A percentile compares a stretch with the other conserved stretches of the same genome.
phyloP scores from a whole-genome alignment of 2,888 invertebrate species.

The Saturnia japonica region DNA sequence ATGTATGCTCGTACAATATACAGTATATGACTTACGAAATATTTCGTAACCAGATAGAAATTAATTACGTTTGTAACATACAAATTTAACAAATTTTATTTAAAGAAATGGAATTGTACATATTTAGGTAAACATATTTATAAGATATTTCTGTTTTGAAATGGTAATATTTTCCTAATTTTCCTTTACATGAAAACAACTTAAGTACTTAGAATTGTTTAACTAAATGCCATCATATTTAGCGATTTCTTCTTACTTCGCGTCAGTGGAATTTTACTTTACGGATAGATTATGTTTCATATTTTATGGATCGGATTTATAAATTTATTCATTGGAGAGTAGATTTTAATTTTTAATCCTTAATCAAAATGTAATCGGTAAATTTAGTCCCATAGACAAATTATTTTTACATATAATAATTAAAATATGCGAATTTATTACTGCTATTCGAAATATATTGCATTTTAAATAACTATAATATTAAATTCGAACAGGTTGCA shows the following conservation, averaged over 20 bases:
- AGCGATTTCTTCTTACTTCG: not conserved
- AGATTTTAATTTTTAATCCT: too few relatives aligned
- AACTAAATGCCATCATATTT: not conserved
- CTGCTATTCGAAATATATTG: not conserved
- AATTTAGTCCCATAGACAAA: not conserved
- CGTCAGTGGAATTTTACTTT: too few relatives aligned
- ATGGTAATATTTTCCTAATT: not conserved
- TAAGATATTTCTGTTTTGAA: not conserved
- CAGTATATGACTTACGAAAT: slow-evolving; percentile 32
- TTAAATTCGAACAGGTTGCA: not conserved
- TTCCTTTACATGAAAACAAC: not conserved
- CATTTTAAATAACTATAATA: not conserved
- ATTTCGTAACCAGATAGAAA: slow-evolving; percentile 34
- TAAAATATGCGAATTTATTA: not conserved
- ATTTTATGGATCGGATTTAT: too few relatives aligned
- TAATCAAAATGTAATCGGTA: not conserved
- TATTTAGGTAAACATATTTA: not conserved
- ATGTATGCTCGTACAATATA: not conserved
- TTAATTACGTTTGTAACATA: not conserved
- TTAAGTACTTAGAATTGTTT: not conserved
- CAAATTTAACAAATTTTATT: not conserved
- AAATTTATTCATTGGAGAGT: too few relatives aligned
- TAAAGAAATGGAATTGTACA: not conserved
- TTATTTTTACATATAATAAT: too few relatives aligned
- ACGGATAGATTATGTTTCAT: too few relatives aligned